These are phyloP conservation scores for Sycophila sp. DNA, from an alignment of 1,140 invertebrate genomes.

Conservation along the genomic window DNA sequence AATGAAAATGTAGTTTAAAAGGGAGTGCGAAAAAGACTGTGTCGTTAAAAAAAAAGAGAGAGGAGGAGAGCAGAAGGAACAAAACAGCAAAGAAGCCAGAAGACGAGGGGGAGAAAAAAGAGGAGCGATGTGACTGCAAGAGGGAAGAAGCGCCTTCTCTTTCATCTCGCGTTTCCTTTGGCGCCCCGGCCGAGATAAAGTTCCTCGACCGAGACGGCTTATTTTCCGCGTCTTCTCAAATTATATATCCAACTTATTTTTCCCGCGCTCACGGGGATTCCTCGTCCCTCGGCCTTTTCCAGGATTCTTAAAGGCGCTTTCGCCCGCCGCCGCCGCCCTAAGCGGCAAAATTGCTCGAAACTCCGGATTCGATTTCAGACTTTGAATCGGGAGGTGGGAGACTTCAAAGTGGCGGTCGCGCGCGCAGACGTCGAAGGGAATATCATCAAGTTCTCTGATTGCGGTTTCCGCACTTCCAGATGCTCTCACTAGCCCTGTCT, in stretches of 20 bases:
- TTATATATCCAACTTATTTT: constrained; percentile 46
- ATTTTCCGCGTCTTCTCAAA: constrained; percentile 51
- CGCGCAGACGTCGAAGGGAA: constrained; percentile 1
- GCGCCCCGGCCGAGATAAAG: constrained; percentile 43
- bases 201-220: constrained; percentile 43
- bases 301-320: constrained; percentile 29
- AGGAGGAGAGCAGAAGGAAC: not conserved
- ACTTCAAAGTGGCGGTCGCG: constrained; percentile 30
- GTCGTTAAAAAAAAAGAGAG: not conserved
- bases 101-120: not conserved
- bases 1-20: no score
- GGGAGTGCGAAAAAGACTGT: not conserved
- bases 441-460: constrained; percentile 36
- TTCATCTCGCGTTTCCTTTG: constrained; percentile 46
- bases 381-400: not conserved
- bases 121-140: not conserved
- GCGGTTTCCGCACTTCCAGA: constrained; percentile 27
- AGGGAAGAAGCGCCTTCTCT: constrained; percentile 24
- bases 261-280: constrained; percentile 40
- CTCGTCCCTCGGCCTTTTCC: constrained; percentile 23
- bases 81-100: not conserved
- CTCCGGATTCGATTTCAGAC: constrained; percentile 32
- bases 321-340: not conserved
- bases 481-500: not conserved
- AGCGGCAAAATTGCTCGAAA: constrained; percentile 36